Evolutionary conservation across 2,797 vertebrate species (phyloP).

Genomic region (Acipenser oxyrinchus): DNA sequence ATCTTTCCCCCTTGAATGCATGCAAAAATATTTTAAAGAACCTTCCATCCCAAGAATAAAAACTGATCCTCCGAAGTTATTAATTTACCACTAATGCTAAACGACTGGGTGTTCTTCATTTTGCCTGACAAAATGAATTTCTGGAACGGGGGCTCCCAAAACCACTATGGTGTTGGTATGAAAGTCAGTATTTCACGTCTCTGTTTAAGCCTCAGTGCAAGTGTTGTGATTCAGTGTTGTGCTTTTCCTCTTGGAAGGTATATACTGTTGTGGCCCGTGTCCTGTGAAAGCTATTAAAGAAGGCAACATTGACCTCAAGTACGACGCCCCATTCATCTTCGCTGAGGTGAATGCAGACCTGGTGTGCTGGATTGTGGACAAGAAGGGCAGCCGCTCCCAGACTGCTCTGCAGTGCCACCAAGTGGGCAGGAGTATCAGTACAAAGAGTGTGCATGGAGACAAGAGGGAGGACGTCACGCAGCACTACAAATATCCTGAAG

Average conservation of each 20-base stretch:
- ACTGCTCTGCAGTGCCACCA: constrained; percentile 26
- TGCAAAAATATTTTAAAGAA: too few species aligned
- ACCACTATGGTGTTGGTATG: too few species aligned
- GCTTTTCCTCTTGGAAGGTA: constrained; percentile 36
- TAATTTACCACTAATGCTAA: too few species aligned
- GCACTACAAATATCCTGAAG: constrained; percentile 84
- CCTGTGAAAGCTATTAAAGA: constrained; percentile 62
- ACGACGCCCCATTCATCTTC: constrained; percentile 60
- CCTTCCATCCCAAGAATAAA: too few species aligned
- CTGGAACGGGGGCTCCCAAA: too few species aligned
- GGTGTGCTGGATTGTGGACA: constrained; percentile 44
- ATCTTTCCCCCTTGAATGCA: too few species aligned
- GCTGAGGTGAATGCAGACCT: constrained; percentile 72
- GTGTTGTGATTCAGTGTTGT: background rate
- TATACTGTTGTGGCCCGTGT: constrained; percentile 64
- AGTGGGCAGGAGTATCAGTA: constrained; percentile 79
- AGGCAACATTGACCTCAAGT: constrained; percentile 57
- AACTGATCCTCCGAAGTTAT: too few species aligned
- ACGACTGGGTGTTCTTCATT: too few species aligned
- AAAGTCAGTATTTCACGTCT: too few species aligned
- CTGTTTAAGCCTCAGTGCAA: too few species aligned
- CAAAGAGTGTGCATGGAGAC: constrained; percentile 76
- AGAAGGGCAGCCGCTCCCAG: constrained; percentile 31
- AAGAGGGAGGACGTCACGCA: constrained; percentile 73
- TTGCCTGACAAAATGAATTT: too few species aligned